Evolutionary conservation across 53 echinoderm and acorn worm genomes (phyloP).

Genomic region (Pentamera pediparva): DNA sequence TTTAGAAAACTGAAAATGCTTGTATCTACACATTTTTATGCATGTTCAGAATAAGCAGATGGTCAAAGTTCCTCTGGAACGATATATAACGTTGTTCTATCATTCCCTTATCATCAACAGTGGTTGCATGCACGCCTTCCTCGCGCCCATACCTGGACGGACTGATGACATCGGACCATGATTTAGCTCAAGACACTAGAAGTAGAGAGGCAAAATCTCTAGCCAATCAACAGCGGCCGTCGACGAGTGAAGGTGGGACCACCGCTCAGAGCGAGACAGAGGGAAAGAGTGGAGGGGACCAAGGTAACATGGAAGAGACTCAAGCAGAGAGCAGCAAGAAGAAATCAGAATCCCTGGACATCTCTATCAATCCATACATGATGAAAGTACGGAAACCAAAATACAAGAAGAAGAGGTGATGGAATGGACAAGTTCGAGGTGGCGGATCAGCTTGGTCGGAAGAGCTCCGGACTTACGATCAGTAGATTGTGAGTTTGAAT

Average conservation of each 20-base stretch:
- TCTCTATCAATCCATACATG: conserved; percentile 74
- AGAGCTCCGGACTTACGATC: too few species aligned
- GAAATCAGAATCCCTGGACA: conserved; percentile 16
- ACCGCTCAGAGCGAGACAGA: conserved; percentile 25
- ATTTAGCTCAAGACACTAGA: conserved; percentile 44
- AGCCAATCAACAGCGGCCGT: neutral
- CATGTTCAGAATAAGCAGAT: too few species aligned
- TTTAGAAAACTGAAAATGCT: too few species aligned
- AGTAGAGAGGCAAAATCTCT: neutral
- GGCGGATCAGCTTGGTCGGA: too few species aligned
- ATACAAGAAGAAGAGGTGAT: conserved; percentile 77
- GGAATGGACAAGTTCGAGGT: too few species aligned
- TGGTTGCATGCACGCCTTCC: conserved; percentile 88
- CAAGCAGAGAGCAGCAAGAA: conserved; percentile 10
- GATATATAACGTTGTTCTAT: neutral
- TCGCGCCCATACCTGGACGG: conserved; percentile 76
- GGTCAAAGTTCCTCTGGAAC: too few species aligned
- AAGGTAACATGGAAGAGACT: conserved; percentile 4
- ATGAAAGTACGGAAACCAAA: conserved; percentile 80
- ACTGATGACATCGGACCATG: conserved; percentile 80
- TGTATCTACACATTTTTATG: neutral
- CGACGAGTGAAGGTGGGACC: neutral
- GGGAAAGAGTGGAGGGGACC: conserved; percentile 29
- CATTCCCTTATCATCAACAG: conserved; percentile 40
- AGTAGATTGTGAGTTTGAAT: too few species aligned